Conservation (phyloP, 2,888 invertebrate genomes). For the Caenorhabditis afra region DNA sequence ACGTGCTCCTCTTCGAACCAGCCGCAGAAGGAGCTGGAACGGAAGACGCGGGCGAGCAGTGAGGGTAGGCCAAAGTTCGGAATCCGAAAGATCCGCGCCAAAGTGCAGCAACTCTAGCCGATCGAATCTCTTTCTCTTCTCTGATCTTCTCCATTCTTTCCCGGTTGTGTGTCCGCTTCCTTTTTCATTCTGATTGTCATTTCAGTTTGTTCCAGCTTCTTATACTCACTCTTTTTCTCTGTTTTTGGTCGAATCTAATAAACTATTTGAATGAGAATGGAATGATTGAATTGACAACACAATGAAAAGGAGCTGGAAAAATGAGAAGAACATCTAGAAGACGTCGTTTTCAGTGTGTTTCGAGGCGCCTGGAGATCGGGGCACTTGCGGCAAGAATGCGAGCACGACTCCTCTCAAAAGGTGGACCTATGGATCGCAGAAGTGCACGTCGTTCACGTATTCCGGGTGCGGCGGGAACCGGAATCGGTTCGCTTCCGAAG, state of each 20-base stretch:
- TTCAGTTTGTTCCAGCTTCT: slow-evolving; percentile 47
- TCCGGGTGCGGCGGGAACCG: slow-evolving; percentile 71
- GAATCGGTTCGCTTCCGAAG: slow-evolving; percentile 65
- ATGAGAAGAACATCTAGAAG: too few relatives aligned
- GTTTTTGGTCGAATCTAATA: slow-evolving; percentile 16
- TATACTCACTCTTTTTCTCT: slow-evolving; percentile 16
- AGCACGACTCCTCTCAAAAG: slow-evolving; percentile 57
- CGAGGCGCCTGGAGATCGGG: slow-evolving; percentile 63
- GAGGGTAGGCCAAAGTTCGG: slow-evolving; percentile 63
- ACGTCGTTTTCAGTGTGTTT: slow-evolving; percentile 70
- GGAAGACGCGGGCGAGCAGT: slow-evolving; percentile 63
- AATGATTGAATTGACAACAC: slow-evolving; percentile 32
- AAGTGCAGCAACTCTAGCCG: slow-evolving; percentile 48
- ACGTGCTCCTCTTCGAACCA: slow-evolving; percentile 51
- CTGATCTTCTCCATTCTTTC: slow-evolving; percentile 20
- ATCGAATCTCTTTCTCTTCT: slow-evolving; percentile 12
- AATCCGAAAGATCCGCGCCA: slow-evolving; percentile 56
- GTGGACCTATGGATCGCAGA: slow-evolving; percentile 64
- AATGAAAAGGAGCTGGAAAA: slow-evolving; percentile 3
- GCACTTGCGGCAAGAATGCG: slow-evolving; percentile 64
- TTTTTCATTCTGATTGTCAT: slow-evolving; percentile 34
- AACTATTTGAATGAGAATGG: slow-evolving; percentile 28
- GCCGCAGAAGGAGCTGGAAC: slow-evolving; percentile 45
- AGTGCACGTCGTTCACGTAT: slow-evolving; percentile 57
- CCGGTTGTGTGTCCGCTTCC: slow-evolving; percentile 44